These are phyloP conservation scores for Hydroisotoma schaefferi DNA, from an alignment of 2,888 invertebrate genomes.

Conservation along the genomic window DNA sequence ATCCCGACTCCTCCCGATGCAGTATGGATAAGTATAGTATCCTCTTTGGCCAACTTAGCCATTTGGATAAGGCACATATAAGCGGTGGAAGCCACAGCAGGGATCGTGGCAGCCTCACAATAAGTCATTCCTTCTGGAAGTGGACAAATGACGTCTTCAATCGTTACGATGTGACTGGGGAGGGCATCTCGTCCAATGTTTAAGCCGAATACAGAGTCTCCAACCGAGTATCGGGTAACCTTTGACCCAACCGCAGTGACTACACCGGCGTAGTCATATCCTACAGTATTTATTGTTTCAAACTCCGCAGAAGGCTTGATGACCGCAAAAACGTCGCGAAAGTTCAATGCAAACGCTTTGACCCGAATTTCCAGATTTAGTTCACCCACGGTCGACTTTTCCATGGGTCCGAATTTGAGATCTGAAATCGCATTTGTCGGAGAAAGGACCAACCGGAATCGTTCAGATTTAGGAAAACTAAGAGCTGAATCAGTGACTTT, in stretches of 20 bases:
- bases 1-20: conserved; percentile 38
- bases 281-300: conserved; percentile 16
- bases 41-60: conserved; percentile 19
- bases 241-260: conserved; percentile 9
- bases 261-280: conserved; percentile 26
- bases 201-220: conserved; percentile 21
- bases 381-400: not conserved
- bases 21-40: conserved; percentile 28
- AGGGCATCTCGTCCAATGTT: conserved; percentile 13
- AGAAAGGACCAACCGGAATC: conserved; percentile 10
- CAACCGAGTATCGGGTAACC: conserved; percentile 14
- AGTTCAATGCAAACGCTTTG: conserved; percentile 26
- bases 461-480: conserved; percentile 18
- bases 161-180: conserved; percentile 15
- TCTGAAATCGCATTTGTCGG: conserved; percentile 5
- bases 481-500: not conserved
- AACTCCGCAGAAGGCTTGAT: conserved; percentile 24
- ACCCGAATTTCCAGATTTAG: conserved; percentile 24
- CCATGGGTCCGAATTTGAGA: not conserved
- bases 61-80: conserved; percentile 20
- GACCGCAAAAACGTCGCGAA: conserved; percentile 21
- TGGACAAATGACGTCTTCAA: conserved; percentile 10
- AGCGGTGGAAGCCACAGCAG: conserved; percentile 23
- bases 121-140: conserved; percentile 19
- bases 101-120: conserved; percentile 22